Evolutionary conservation across 2,797 vertebrate genomes (phyloP).

Genomic region (Halcyon badia): DNA sequence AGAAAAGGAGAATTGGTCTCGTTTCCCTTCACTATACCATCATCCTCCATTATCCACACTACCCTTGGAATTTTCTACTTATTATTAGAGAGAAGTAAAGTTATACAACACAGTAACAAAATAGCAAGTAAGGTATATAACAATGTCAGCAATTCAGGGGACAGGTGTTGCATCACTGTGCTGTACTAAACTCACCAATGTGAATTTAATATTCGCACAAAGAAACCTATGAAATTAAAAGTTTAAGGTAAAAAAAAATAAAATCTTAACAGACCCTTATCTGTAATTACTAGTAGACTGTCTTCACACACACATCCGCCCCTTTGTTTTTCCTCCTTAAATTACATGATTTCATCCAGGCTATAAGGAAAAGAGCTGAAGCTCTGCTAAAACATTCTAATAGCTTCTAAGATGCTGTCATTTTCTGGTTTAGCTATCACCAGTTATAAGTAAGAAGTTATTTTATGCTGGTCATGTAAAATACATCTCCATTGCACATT

Average conservation of each 20-base stretch:
- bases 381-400: constrained; percentile 53
- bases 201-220: neutral
- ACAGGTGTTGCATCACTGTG: neutral
- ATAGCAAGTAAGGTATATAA: neutral
- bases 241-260: neutral
- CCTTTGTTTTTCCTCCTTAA: neutral
- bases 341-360: neutral
- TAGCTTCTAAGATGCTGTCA: neutral
- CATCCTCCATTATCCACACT: neutral
- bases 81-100: neutral
- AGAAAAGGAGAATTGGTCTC: neutral
- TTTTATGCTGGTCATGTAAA: constrained; percentile 61
- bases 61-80: neutral
- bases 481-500: neutral
- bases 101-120: neutral
- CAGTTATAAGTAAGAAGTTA: constrained; percentile 38
- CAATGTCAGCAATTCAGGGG: neutral
- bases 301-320: neutral
- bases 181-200: neutral
- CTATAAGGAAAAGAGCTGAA: constrained; percentile 8
- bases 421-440: constrained; percentile 61
- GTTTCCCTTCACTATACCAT: neutral
- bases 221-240: neutral
- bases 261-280: constrained; percentile 24
- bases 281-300: constrained; percentile 2